phyloP scores from a whole-genome alignment of 2,888 invertebrate species.

The Eupithecia dodoneata region DNA sequence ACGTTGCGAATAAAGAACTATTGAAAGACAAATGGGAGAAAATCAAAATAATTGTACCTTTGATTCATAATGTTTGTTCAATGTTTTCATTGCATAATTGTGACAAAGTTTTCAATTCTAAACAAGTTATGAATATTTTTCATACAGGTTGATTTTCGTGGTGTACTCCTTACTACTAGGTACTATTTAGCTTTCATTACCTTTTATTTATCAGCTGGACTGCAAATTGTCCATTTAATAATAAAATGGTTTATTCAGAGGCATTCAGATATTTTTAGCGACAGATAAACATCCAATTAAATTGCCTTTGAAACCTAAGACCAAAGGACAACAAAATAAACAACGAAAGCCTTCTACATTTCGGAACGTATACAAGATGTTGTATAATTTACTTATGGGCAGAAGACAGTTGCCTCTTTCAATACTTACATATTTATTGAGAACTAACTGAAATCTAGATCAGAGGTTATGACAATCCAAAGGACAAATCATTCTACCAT shows the following conservation, averaged over 20 bases:
- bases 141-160: neutral
- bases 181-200: neutral
- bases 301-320: conserved; percentile 13
- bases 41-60: neutral
- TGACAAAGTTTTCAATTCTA: neutral
- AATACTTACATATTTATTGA: neutral
- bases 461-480: neutral
- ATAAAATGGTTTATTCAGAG: neutral
- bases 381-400: neutral
- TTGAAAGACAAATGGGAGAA: neutral
- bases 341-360: neutral
- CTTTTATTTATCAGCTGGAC: neutral
- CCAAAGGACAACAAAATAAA: conserved; percentile 9
- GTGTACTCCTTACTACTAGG: neutral
- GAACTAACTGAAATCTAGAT: neutral
- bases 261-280: conserved; percentile 2
- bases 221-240: neutral
- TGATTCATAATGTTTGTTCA: neutral
- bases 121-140: neutral
- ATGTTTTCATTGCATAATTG: neutral
- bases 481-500: neutral
- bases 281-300: conserved; percentile 9
- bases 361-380: neutral
- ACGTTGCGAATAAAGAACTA: neutral
- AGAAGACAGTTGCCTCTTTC: neutral